phyloP scores from a whole-genome alignment of 2,113 vertebrate species.

The Diadophis punctatus region DNA sequence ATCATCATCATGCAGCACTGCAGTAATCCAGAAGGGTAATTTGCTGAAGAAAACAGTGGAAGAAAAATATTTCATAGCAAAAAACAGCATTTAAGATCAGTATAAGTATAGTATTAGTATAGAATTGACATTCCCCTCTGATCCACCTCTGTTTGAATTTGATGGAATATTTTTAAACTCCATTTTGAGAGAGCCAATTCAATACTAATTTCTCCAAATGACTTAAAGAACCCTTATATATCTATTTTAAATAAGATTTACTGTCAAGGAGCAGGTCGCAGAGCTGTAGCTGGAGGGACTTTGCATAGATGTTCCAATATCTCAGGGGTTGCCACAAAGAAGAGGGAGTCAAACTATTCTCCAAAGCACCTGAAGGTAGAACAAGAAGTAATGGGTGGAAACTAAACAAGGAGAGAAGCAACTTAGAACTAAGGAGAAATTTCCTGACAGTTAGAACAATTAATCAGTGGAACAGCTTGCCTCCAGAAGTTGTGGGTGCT shows the following conservation, averaged over 20 bases:
- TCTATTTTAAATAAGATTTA: not conserved
- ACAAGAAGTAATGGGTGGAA: no score
- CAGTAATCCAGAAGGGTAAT: not conserved
- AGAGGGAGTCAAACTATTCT: no score
- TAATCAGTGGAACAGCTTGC: no score
- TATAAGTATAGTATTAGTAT: not conserved
- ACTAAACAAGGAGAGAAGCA: no score
- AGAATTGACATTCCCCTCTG: not conserved
- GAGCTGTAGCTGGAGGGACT: not conserved
- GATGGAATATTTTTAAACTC: not conserved
- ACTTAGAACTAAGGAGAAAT: no score
- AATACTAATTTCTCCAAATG: not conserved
- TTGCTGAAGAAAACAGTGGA: not conserved
- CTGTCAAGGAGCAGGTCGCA: not conserved
- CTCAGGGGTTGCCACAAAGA: no score
- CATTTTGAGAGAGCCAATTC: not conserved
- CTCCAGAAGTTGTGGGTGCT: no score
- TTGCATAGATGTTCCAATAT: not conserved
- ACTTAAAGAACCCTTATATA: not conserved
- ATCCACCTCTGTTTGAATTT: not conserved
- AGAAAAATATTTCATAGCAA: not conserved
- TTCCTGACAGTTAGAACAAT: no score
- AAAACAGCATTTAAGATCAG: not conserved
- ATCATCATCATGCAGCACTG: not conserved
- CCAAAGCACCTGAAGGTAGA: no score